phyloP scores from a whole-genome alignment of 1,140 invertebrate species.

The Hyposmocoma kahamanoa region DNA sequence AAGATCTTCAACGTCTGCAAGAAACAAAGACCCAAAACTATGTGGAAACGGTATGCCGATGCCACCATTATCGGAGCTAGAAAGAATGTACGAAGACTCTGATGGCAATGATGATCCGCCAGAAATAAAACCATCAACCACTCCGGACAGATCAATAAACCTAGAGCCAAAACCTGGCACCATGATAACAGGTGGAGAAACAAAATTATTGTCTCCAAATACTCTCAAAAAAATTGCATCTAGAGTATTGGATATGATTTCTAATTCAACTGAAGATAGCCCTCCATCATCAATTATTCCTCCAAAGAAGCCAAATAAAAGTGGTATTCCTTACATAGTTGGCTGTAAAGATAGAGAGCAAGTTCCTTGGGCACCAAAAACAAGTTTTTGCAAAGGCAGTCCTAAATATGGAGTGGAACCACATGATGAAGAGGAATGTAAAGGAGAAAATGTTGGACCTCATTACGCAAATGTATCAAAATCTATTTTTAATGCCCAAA shows the following conservation, averaged over 20 bases:
- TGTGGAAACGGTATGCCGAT: constrained; percentile 16
- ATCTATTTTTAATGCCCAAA: constrained; percentile 22
- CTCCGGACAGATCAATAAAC: neutral
- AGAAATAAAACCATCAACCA: neutral
- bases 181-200: neutral
- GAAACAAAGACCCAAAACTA: neutral
- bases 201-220: neutral
- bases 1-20: neutral
- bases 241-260: constrained; percentile 8
- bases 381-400: constrained; percentile 11
- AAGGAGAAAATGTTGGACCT: constrained; percentile 7
- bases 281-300: constrained; percentile 10
- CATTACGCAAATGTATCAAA: constrained; percentile 11
- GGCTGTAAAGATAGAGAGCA: constrained; percentile 15
- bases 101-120: constrained; percentile 12
- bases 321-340: constrained; percentile 14
- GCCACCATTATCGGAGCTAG: constrained; percentile 23
- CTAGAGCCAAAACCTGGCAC: neutral
- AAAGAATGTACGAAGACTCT: constrained; percentile 25
- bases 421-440: constrained; percentile 6
- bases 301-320: constrained; percentile 17
- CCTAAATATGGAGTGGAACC: constrained; percentile 11
- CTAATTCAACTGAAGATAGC: constrained; percentile 5
- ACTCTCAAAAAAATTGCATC: constrained; percentile 10
- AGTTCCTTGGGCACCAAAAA: constrained; percentile 7